Base-by-base conservation (phyloP, 2,113 vertebrate genomes). In the Antechinus flavipes region DNA sequence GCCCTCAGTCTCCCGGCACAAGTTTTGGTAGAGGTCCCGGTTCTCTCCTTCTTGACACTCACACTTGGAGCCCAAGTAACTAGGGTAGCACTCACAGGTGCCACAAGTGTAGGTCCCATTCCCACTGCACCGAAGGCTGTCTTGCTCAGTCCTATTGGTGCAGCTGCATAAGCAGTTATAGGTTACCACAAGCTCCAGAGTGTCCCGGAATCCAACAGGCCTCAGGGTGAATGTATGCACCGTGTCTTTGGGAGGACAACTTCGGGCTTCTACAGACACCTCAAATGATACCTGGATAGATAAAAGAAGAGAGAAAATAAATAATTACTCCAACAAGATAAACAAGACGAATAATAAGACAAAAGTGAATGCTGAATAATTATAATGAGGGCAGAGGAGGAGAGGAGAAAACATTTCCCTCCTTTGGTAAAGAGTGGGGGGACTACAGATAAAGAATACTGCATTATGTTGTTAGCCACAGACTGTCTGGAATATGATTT, bases 141-240 rank as follows among this genome's bases (percentile, higher is more conserved):
- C 98, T 0, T 56, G 96, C 10, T 99, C 97, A 0, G 98, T 98
- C 0, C 0, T 96, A 1, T 7, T 9, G 0, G 98, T 99, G 98
- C 99, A 99, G 97, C 98, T 95, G 0, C 99, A 99, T n/a, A 97
- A 98, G 95, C 99, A 99, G 91, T 96, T 98, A 97, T 99, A 99
- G 90, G 99, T 97, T 96, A 99, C 98, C 0, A 94, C 53, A 97
- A 99, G 99, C 97, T 99, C 98, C 98, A 99, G 98, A 0, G 98
- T 99, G 97, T 99, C 99, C 94, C 99, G 99, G 96, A 99, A 99
- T 0, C 99, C 99, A 0, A 99, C 99, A 0, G 99, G 99, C 95
- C 99, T 99, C 98, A 99, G 99, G 94, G 99, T 99, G 98, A 99
- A 99, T 16, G 56, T 97, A 8, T 99, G 99, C 25, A 98, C 95